These are phyloP conservation scores for Yoshiicerus persimilis DNA, from an alignment of 1,140 invertebrate genomes.

Conservation along the genomic window DNA sequence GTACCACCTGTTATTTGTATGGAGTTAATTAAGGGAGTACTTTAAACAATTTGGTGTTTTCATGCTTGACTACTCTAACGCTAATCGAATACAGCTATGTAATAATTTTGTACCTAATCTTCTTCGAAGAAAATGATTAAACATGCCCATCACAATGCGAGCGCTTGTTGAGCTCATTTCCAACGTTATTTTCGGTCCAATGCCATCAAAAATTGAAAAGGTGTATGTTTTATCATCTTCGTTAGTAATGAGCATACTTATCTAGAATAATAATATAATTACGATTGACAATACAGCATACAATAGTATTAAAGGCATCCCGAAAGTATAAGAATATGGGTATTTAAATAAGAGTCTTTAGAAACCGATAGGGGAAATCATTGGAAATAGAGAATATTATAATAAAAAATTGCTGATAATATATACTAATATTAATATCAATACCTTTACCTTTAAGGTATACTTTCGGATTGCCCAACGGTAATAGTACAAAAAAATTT, in stretches of 20 bases:
- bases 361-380: too few species aligned
- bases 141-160: constrained; percentile 41
- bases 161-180: constrained; percentile 32
- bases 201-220: constrained; percentile 38
- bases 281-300: background rate
- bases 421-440: too few species aligned
- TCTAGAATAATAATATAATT: background rate
- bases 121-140: constrained; percentile 39
- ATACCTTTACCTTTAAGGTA: too few species aligned
- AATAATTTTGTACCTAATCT: constrained; percentile 29
- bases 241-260: background rate
- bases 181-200: constrained; percentile 31
- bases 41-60: background rate
- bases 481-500: too few species aligned
- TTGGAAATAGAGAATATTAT: too few species aligned
- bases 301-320: too few species aligned
- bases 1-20: constrained; percentile 68
- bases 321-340: too few species aligned
- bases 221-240: background rate
- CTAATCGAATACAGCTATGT: background rate
- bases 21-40: background rate
- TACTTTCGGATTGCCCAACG: too few species aligned
- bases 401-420: too few species aligned
- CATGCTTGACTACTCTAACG: too few species aligned
- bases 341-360: too few species aligned